phyloP scores from a whole-genome alignment of 2,888 invertebrate species.

The Tricholauxania praeusta region DNA sequence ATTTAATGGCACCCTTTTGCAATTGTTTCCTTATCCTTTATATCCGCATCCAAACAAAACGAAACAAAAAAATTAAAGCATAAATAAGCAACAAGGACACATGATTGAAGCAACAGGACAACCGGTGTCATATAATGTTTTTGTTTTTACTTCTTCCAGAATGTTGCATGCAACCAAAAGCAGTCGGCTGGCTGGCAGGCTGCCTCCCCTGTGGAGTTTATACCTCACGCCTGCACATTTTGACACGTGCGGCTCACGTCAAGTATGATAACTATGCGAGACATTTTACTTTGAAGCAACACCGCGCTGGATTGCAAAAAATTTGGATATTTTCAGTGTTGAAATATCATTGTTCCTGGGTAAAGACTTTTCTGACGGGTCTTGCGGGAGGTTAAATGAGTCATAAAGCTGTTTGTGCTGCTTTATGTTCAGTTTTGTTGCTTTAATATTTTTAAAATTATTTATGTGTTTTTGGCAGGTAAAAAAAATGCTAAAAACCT shows the following conservation, averaged over 20 bases:
- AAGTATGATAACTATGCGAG: slow-evolving; percentile 19
- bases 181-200: not conserved
- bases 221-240: slow-evolving; percentile 7
- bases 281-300: slow-evolving; percentile 14
- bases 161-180: slow-evolving; percentile 14
- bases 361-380: too few relatives aligned
- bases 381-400: too few relatives aligned
- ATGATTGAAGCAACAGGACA: slow-evolving; percentile 29
- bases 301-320: too few relatives aligned
- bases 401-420: too few relatives aligned
- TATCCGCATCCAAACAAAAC: not conserved
- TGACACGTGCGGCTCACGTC: slow-evolving; percentile 27
- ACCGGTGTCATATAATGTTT: slow-evolving; percentile 5
- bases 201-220: not conserved
- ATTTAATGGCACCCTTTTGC: slow-evolving; percentile 7
- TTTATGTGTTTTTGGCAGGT: too few relatives aligned
- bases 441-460: too few relatives aligned
- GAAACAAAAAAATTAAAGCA: not conserved
- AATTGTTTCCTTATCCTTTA: not conserved
- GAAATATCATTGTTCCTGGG: too few relatives aligned
- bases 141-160: not conserved
- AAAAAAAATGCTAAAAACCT: too few relatives aligned
- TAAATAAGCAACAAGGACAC: slow-evolving; percentile 29
- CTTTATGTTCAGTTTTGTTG: too few relatives aligned
- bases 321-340: too few relatives aligned